Percentiles rank a stretch among this genome's conserved stretches.
phyloP scores from a whole-genome alignment of 1,140 invertebrate genomes.

The Rhizoglyphus robini region DNA sequence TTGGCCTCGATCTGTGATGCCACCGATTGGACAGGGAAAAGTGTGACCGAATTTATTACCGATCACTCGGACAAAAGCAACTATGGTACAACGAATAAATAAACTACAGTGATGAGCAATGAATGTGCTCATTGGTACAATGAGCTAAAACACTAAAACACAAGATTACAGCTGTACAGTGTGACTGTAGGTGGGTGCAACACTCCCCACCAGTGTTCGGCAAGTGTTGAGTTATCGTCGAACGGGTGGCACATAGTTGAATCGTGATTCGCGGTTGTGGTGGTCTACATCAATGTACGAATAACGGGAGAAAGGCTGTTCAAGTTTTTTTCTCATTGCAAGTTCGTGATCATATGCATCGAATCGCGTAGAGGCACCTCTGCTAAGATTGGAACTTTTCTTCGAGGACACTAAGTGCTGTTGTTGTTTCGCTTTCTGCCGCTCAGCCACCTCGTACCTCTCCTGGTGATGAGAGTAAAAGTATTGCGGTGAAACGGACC shows the following conservation, averaged over 20 bases:
- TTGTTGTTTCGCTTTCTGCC: neutral
- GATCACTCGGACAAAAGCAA: too few relatives aligned
- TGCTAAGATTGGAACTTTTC: neutral
- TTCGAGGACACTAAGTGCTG: neutral
- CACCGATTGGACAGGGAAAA: too few relatives aligned
- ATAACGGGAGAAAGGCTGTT: constrained; percentile 4
- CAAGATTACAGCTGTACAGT: too few relatives aligned
- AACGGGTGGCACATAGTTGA: neutral
- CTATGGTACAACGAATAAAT: too few relatives aligned
- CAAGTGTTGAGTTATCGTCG: neutral
- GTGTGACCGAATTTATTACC: too few relatives aligned
- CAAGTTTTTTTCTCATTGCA: neutral
- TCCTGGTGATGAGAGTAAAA: neutral
- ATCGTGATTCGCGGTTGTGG: neutral
- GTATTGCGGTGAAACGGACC: neutral
- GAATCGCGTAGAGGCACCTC: neutral
- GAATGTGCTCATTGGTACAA: too few relatives aligned
- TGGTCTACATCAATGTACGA: neutral
- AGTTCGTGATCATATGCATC: neutral
- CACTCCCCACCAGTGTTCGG: too few relatives aligned
- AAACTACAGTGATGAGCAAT: too few relatives aligned
- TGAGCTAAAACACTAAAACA: too few relatives aligned
- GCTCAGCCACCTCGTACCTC: neutral
- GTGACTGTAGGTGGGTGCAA: too few relatives aligned
- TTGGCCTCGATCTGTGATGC: too few relatives aligned